A percentile compares a stretch with the other conserved stretches of the same genome.
Evolutionary conservation across 2,888 invertebrate genomes (phyloP).

Genomic region (Molanna angustata): DNA sequence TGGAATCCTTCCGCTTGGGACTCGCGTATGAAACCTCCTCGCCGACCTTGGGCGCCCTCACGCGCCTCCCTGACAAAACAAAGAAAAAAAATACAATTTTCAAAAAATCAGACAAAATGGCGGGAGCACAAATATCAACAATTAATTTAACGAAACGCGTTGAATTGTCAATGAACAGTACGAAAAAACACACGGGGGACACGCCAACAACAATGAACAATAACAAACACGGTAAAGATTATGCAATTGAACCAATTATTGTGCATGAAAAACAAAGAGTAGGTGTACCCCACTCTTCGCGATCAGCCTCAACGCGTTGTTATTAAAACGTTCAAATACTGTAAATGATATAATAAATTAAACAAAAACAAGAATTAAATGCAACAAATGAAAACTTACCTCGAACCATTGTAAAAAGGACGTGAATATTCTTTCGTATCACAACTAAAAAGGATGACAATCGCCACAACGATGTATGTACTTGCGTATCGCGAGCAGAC

Average conservation of each 20-base stretch:
- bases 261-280: slow-evolving; percentile 18
- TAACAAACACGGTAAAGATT: slow-evolving; percentile 18
- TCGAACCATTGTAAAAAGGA: slow-evolving; percentile 19
- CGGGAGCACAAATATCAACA: too few relatives aligned
- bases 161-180: too few relatives aligned
- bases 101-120: slow-evolving; percentile 16
- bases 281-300: slow-evolving; percentile 17
- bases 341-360: too few relatives aligned
- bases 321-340: background rate
- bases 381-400: slow-evolving; percentile 19
- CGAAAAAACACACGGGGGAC: too few relatives aligned
- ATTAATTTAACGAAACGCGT: too few relatives aligned
- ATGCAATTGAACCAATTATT: slow-evolving; percentile 19
- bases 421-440: too few relatives aligned
- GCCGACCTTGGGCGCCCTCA: slow-evolving; percentile 18
- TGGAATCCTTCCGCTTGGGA: slow-evolving; percentile 46
- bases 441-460: too few relatives aligned
- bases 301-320: slow-evolving; percentile 1
- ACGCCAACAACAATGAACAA: slow-evolving; percentile 10
- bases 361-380: too few relatives aligned
- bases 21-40: slow-evolving; percentile 44
- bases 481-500: too few relatives aligned
- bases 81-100: too few relatives aligned
- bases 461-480: too few relatives aligned
- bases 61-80: slow-evolving; percentile 22